These are phyloP conservation scores for Drosophila grimshawi DNA, from an alignment of 1,140 invertebrate species.

Conservation along the genomic window DNA sequence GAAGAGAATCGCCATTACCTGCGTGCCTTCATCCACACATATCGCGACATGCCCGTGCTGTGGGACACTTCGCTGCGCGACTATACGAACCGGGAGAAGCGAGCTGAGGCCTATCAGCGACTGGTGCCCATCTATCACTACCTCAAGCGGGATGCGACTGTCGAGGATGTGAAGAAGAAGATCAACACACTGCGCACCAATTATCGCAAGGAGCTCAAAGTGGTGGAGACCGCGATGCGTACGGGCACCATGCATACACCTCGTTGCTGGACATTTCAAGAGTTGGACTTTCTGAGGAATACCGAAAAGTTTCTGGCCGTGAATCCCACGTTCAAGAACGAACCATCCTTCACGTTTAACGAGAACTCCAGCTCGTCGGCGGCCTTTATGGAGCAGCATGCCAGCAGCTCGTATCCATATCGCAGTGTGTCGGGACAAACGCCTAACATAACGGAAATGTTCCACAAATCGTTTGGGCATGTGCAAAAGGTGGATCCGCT, in stretches of 20 bases:
- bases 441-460: slow-evolving; percentile 77
- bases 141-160: slow-evolving; percentile 75
- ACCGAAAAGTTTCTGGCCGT: slow-evolving; percentile 80
- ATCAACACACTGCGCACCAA: slow-evolving; percentile 80
- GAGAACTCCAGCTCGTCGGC: slow-evolving; percentile 66
- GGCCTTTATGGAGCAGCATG: slow-evolving; percentile 59
- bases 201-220: slow-evolving; percentile 78
- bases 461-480: slow-evolving; percentile 77
- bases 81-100: slow-evolving; percentile 79
- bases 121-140: slow-evolving; percentile 81
- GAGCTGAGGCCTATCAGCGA: slow-evolving; percentile 74
- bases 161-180: slow-evolving; percentile 82
- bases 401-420: slow-evolving; percentile 52
- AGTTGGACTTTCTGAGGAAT: slow-evolving; percentile 76
- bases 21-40: slow-evolving; percentile 77
- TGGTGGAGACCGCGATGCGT: slow-evolving; percentile 72
- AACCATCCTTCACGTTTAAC: slow-evolving; percentile 61
- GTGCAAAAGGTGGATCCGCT: slow-evolving; percentile 50
- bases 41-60: slow-evolving; percentile 73
- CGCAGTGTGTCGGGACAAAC: slow-evolving; percentile 48
- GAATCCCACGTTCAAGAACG: slow-evolving; percentile 69
- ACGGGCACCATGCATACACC: slow-evolving; percentile 70
- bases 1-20: slow-evolving; percentile 79
- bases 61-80: slow-evolving; percentile 80
- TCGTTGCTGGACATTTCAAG: slow-evolving; percentile 79